phyloP scores from a whole-genome alignment of 2,888 invertebrate genomes.

The Hypselothyrea guttata region DNA sequence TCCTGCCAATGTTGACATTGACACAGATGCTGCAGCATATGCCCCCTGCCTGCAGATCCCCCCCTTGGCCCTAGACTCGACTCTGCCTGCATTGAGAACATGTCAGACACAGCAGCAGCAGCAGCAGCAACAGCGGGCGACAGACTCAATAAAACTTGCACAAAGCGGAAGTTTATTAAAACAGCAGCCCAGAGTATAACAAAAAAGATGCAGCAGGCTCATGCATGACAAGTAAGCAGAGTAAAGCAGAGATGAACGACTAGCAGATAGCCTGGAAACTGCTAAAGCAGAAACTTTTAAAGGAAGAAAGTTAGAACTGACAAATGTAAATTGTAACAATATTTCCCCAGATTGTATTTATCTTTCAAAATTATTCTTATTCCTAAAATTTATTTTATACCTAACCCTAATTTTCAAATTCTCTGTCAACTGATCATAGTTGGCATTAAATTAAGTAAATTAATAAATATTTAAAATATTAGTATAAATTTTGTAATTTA shows the following conservation, averaged over 20 bases:
- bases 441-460: no score
- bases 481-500: no score
- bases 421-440: no score
- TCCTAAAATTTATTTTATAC: no score
- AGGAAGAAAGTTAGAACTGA: no score
- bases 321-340: no score
- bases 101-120: slow-evolving; percentile 39
- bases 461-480: no score
- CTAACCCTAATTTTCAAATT: no score
- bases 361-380: no score
- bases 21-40: slow-evolving; percentile 63
- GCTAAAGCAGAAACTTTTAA: neutral
- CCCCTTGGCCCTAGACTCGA: neutral
- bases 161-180: slow-evolving; percentile 75
- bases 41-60: slow-evolving; percentile 9
- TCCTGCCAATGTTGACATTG: slow-evolving; percentile 66
- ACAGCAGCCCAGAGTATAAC: slow-evolving; percentile 41
- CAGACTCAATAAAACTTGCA: slow-evolving; percentile 63
- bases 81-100: slow-evolving; percentile 43
- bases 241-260: neutral
- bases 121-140: slow-evolving; percentile 27
- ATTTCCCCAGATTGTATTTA: no score
- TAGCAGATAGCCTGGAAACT: neutral
- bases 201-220: slow-evolving; percentile 21
- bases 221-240: slow-evolving; percentile 35